Evolutionary conservation across 2,888 invertebrate species (phyloP), one percentile per base, ranked within the genome.

Genomic region (Trichogramma evanescens): DNA sequence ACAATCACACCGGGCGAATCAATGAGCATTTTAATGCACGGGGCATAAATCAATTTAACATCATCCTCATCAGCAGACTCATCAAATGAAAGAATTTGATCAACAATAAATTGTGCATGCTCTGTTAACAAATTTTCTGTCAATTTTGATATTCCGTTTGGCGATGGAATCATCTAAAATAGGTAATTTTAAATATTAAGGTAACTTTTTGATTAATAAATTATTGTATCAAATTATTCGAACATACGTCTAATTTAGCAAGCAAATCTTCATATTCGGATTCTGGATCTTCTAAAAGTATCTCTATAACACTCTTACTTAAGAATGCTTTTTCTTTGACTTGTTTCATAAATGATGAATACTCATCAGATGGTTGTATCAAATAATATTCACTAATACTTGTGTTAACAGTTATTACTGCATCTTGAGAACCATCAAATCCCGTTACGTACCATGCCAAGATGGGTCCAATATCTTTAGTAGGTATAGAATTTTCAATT

Each of bases 401-500:
- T 26, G 54, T 54, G 40, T 10, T 48, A 43, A 59, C 38, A 50
- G 9, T 39, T 45, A 59, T 26, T 9, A 49, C 45, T 44, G 50
- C 44, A 54, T 54, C 26, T 66, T 86, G 84, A 42, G 91, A 91
- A 44, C 89, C 91, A 78, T 92, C 91, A 79, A 88, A 91, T 4
- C 91, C 91, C 65, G 89, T 85, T 49, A 89, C 85, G 79, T 83
- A 90, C 92, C 92, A 93, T 78, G 89, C 89, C 74, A 88, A 87
- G 68, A 93, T 89, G 0, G 92, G 92, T 0, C 92, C 92, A 70
- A 91, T 83, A 77, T 88, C 87, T 74, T 86, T 86, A 0, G 86
- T 84, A 4, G 89, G 84, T 42, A 91, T 82, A 53, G 91, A 90
- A 73, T 86, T 86, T 73, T 87, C 86, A 63, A 83, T 80, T 52